Evolutionary conservation across 2,113 vertebrate genomes (phyloP).

Genomic region (Orthochromis malagaraziensis): DNA sequence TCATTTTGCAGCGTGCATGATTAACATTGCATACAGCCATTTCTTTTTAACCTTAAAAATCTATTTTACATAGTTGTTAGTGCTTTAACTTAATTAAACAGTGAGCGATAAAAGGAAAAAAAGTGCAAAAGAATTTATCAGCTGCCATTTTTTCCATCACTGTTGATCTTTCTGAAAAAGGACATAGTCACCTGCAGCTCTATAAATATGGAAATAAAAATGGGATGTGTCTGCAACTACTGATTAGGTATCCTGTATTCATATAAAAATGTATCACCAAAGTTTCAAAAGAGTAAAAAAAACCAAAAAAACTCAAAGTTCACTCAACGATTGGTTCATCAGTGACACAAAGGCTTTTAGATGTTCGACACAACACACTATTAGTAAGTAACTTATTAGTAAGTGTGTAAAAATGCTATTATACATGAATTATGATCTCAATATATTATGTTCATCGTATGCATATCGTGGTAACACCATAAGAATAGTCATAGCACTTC

Average conservation of each 20-base stretch:
- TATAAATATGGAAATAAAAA: neutral
- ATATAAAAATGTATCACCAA: neutral
- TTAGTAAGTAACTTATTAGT: neutral
- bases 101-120: neutral
- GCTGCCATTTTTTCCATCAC: neutral
- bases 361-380: neutral
- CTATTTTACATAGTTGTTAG: neutral
- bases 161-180: neutral
- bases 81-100: neutral
- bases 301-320: accelerated
- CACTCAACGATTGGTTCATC: neutral
- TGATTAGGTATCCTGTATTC: neutral
- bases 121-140: neutral
- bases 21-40: neutral
- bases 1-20: neutral
- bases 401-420: neutral
- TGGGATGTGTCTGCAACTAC: neutral
- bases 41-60: neutral
- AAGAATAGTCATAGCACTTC: neutral
- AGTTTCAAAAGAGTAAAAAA: neutral
- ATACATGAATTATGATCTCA: neutral
- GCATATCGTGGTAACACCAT: neutral
- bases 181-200: neutral
- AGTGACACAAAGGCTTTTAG: neutral
- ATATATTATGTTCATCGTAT: neutral